A percentile compares a stretch with the other conserved stretches of the same genome.
Evolutionary conservation across 2,797 vertebrate species (phyloP).

Genomic region (Antennarius maculatus): DNA sequence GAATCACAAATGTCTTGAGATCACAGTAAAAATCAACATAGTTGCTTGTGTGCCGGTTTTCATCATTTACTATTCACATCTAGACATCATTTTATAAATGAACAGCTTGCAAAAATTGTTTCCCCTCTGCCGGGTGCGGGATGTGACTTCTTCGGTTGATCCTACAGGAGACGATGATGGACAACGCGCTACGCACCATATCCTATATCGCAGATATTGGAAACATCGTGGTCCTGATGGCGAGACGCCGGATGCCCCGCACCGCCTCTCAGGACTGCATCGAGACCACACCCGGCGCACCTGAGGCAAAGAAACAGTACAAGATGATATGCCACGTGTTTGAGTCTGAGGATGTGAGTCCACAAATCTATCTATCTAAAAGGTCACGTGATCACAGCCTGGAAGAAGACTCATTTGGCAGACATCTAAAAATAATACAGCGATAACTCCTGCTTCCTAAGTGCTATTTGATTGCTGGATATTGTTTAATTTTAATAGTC

Average conservation of each 20-base stretch:
- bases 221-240: slow-evolving; percentile 98
- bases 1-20: too few species aligned
- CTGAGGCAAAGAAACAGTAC: slow-evolving; percentile 97
- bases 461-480: too few species aligned
- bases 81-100: not conserved
- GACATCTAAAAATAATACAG: too few species aligned
- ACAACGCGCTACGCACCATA: slow-evolving; percentile 96
- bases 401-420: too few species aligned
- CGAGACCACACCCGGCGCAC: slow-evolving; percentile 94
- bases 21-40: too few species aligned
- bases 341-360: slow-evolving; percentile 97
- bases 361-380: not conserved
- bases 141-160: slow-evolving; percentile 24
- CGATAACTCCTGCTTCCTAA: too few species aligned
- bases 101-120: not conserved
- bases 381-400: not conserved
- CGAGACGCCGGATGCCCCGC: slow-evolving; percentile 93
- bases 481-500: too few species aligned
- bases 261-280: slow-evolving; percentile 98
- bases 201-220: slow-evolving; percentile 98
- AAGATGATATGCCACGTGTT: slow-evolving; percentile 99
- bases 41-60: too few species aligned
- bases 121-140: too few species aligned
- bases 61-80: not conserved
- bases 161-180: slow-evolving; percentile 97